Percentiles rank a stretch among this genome's conserved stretches.
Conservation (phyloP, 1,140 invertebrate species). For the Lepidotrigona ventralis region DNA sequence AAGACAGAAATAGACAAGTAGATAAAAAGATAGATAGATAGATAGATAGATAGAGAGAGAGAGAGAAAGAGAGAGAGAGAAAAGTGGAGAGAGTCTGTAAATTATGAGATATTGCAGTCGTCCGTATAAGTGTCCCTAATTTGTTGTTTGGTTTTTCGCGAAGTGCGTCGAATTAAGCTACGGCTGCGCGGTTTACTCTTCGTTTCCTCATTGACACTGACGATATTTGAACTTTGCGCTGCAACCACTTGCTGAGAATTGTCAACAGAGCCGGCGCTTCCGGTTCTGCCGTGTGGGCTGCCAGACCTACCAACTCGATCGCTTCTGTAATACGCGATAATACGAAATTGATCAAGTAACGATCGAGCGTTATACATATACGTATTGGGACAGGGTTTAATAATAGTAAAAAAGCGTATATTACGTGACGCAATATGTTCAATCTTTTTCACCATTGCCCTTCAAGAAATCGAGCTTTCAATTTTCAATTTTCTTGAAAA, state of each 20-base stretch:
- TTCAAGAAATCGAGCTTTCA: not conserved
- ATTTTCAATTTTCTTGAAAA: not conserved
- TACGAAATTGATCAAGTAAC: not conserved
- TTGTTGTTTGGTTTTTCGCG: constrained; percentile 89
- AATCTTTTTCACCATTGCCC: not conserved
- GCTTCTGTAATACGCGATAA: constrained; percentile 5
- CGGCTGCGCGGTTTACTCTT: constrained; percentile 85
- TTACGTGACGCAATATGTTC: too few species aligned
- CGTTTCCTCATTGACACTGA: constrained; percentile 72
- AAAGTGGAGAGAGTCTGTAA: not conserved
- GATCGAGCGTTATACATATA: not conserved
- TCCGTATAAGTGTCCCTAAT: constrained; percentile 86
- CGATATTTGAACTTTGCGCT: constrained; percentile 74
- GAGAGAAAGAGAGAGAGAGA: not conserved
- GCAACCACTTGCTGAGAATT: constrained; percentile 74
- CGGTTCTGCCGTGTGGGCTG: constrained; percentile 68
- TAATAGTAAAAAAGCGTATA: not conserved
- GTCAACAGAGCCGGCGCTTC: constrained; percentile 69
- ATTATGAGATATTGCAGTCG: constrained; percentile 88
- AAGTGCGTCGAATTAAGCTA: constrained; percentile 88
- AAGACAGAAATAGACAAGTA: not conserved
- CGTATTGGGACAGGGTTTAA: not conserved
- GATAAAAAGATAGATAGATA: not conserved
- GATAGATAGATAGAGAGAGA: not conserved
- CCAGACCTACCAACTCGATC: constrained; percentile 59